These are phyloP conservation scores for Andrena dorsata DNA, from an alignment of 2,888 invertebrate species.

Conservation along the genomic window DNA sequence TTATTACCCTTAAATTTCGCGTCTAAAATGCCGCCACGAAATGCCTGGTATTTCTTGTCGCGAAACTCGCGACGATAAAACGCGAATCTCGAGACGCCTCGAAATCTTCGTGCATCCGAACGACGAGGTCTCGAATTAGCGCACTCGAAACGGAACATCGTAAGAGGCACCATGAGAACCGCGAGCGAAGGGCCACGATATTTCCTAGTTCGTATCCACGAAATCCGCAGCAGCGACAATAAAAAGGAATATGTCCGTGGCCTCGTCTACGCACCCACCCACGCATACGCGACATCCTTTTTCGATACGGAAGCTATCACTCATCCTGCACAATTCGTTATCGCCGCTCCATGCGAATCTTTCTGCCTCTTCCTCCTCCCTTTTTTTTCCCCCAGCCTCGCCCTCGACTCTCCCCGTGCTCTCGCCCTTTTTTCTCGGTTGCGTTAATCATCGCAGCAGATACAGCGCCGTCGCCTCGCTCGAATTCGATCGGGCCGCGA, in stretches of 20 bases:
- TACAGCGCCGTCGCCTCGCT: not conserved
- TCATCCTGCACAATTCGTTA: conserved; percentile 78
- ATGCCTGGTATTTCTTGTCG: conserved; percentile 52
- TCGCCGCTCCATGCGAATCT: conserved; percentile 53
- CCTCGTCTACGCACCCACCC: conserved; percentile 66
- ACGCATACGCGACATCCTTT: conserved; percentile 78
- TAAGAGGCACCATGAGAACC: not conserved
- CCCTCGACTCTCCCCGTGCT: conserved; percentile 26
- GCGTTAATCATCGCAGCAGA: conserved; percentile 14
- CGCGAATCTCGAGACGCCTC: conserved; percentile 32
- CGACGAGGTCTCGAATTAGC: conserved; percentile 6
- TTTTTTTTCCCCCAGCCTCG: conserved; percentile 30
- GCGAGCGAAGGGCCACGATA: not conserved
- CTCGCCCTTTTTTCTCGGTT: not conserved
- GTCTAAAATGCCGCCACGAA: conserved; percentile 23
- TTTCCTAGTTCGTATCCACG: conserved; percentile 29
- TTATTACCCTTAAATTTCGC: conserved; percentile 44
- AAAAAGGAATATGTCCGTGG: conserved; percentile 55
- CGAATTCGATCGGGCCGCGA: not conserved
- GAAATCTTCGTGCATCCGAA: conserved; percentile 26
- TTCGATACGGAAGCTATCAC: conserved; percentile 80
- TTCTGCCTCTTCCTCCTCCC: conserved; percentile 31
- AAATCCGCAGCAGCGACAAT: conserved; percentile 43
- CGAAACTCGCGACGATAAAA: conserved; percentile 27
- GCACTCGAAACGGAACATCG: conserved; percentile 22